Conservation (phyloP, 2,797 vertebrate genomes). For the Pelobates cultripes region DNA sequence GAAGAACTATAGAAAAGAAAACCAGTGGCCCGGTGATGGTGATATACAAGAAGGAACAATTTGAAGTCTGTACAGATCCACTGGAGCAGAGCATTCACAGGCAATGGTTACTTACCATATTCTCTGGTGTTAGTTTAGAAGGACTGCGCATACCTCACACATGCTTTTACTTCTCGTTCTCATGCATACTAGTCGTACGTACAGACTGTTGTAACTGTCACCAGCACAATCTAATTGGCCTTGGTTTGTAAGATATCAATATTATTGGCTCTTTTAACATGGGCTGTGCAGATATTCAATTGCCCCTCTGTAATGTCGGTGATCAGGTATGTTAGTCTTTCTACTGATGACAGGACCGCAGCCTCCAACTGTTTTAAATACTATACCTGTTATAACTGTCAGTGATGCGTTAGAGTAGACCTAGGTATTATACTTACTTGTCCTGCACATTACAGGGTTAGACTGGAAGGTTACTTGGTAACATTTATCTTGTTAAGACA, state of each 20-base stretch:
- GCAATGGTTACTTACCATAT: constrained; percentile 56
- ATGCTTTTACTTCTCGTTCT: neutral
- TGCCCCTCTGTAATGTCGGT: neutral
- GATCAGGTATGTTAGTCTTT: neutral
- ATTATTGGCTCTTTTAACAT: neutral
- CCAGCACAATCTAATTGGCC: neutral
- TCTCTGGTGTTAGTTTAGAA: constrained; percentile 39
- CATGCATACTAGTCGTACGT: neutral
- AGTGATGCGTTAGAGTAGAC: constrained; percentile 21
- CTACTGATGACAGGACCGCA: constrained; percentile 1
- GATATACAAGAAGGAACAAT: neutral
- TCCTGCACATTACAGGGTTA: constrained; percentile 30
- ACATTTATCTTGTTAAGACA: no score
- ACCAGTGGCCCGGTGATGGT: neutral
- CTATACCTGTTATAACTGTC: constrained; percentile 46
- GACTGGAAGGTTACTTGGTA: constrained; percentile 5
- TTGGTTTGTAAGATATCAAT: neutral
- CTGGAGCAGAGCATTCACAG: neutral
- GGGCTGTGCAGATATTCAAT: neutral
- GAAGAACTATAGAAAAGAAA: no score
- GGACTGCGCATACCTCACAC: neutral
- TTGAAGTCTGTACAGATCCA: neutral
- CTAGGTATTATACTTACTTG: constrained; percentile 37
- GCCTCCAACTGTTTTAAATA: constrained; percentile 12
- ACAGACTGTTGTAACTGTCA: neutral